Conservation (phyloP, 2,888 invertebrate genomes). For the Agrochola litura region DNA sequence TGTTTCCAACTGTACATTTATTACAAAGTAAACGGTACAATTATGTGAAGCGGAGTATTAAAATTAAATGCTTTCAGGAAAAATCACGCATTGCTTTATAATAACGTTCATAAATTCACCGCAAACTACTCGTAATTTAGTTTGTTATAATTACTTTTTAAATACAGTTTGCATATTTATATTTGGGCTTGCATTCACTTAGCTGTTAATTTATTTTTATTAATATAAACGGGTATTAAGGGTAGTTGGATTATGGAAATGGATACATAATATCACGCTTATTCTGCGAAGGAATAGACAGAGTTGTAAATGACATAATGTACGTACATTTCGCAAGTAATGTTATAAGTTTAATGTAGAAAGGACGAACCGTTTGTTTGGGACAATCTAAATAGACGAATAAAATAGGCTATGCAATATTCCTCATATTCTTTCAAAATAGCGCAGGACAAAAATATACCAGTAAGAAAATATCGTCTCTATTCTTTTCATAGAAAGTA, state of each 20-base stretch:
- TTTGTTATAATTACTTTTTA: conserved; percentile 35
- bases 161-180: conserved; percentile 23
- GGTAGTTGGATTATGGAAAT: background rate
- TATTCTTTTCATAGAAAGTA: background rate
- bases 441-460: background rate
- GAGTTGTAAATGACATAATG: background rate
- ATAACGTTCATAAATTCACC: conserved; percentile 42
- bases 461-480: background rate
- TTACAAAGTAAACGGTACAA: conserved; percentile 32
- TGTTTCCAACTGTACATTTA: conserved; percentile 31
- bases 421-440: background rate
- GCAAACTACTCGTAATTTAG: conserved; percentile 27
- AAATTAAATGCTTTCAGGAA: conserved; percentile 38
- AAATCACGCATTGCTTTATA: conserved; percentile 39
- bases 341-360: background rate
- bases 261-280: background rate
- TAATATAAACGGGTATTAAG: background rate
- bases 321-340: background rate
- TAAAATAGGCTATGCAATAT: background rate
- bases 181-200: background rate
- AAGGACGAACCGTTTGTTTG: background rate
- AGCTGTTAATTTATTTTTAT: background rate
- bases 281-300: background rate
- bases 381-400: background rate
- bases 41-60: conserved; percentile 33